Evolutionary conservation across 2,113 vertebrate genomes (phyloP).

Genomic region (Orthonyx spaldingii): DNA sequence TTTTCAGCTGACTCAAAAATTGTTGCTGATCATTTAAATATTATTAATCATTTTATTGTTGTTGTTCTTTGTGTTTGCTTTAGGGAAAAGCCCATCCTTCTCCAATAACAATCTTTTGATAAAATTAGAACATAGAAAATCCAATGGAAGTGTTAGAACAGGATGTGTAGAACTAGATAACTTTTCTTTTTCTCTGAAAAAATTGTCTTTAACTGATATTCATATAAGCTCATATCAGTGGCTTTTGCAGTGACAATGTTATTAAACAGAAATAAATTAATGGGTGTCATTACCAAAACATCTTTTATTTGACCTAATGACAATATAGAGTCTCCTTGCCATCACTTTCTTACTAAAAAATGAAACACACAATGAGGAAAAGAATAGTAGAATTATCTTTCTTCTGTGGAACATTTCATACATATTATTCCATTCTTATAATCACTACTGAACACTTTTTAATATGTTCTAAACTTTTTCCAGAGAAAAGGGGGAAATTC

Average conservation of each 20-base stretch:
- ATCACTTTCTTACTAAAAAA: neutral
- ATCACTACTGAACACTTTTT: neutral
- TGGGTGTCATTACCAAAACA: neutral
- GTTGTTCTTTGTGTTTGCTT: neutral
- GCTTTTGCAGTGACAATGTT: neutral
- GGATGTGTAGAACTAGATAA: neutral
- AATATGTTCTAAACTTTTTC: neutral
- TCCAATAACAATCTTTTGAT: neutral
- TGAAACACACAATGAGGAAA: neutral
- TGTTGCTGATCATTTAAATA: neutral
- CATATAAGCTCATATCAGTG: neutral
- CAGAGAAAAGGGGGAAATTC: neutral
- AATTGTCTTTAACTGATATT: neutral
- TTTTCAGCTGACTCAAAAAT: neutral
- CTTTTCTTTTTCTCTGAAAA: neutral
- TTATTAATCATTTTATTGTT: neutral
- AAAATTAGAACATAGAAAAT: neutral
- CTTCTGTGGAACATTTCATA: neutral
- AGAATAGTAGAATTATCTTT: neutral
- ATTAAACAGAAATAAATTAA: neutral
- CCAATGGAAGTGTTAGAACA: fast-evolving
- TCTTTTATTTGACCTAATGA: neutral
- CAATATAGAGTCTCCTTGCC: neutral
- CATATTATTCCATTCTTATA: neutral
- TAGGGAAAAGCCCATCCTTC: neutral